Evolutionary conservation across 2,113 vertebrate species (phyloP), one percentile per base, ranked within the genome.

Genomic region (Psittacara wagleri): DNA sequence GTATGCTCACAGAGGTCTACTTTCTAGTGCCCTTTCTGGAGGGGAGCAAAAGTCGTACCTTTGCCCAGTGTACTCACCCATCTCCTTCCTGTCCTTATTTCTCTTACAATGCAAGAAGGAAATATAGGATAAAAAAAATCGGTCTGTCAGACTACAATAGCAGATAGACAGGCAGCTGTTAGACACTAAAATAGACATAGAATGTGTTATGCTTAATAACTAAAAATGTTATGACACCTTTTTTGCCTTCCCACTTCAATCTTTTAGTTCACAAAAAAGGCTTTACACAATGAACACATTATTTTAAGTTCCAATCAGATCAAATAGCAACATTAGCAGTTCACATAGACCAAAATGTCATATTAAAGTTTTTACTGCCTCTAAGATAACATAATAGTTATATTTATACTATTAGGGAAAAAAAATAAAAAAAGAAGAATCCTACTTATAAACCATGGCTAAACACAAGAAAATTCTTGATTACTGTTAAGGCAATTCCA

Each of bases 401-500:
- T 46, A 33, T 52, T 78, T 78, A 61, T 39, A 79, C 33, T 25
- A 48, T 33, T 2, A 18, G 29, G 22, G 23, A 6, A 12, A 54
- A 49, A 49, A 54, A 6, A 10, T 39, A 33, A 49, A 27, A 43
- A 70, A 52, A 54, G 3, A 59, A 83, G 6, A 33, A 79, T 89
- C 55, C 16, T 72, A 10, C 66, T 59, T 76, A 41, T 7, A 86
- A 92, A 68, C 17, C 17, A 62, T 27, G 25, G 17, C 27, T 84
- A 88, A 88, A 91, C 25, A 27, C 27, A n/a, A 81, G 28, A 61
- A 93, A 84, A 49, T 49, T 78, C 25, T 66, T 89, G 17, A 57
- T 93, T 15, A 4, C 57, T 48, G 10, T 69, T 92, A 80, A 79
- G 76, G n/a, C 44, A 86, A 24, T 92, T 96, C 75, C 83, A 97